These are phyloP conservation scores for Limnephilus marmoratus DNA, from an alignment of 2,888 invertebrate species.

Conservation along the genomic window DNA sequence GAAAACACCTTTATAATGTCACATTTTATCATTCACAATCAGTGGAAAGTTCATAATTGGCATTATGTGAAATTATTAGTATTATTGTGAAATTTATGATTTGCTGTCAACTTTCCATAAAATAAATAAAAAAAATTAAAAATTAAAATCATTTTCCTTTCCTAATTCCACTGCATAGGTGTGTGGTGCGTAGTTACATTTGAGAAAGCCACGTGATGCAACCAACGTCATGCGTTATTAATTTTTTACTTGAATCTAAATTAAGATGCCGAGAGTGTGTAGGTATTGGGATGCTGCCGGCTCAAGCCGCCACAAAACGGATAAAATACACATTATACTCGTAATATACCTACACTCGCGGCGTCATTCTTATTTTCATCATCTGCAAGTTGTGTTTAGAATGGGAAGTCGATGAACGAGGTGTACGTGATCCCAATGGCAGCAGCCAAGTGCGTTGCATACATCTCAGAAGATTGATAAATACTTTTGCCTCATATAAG, in stretches of 20 bases:
- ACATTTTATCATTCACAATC: no score
- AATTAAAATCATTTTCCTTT: background rate
- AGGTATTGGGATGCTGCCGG: background rate
- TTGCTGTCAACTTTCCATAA: no score
- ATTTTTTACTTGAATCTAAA: background rate
- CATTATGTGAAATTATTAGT: no score
- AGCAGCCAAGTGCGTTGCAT: background rate
- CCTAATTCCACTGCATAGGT: background rate
- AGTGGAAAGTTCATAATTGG: no score
- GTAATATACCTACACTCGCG: background rate
- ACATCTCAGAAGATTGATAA: background rate
- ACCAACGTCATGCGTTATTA: background rate
- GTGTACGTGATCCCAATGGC: conserved; percentile 26
- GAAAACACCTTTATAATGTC: no score
- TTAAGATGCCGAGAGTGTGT: background rate
- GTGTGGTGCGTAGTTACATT: background rate
- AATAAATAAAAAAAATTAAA: no score
- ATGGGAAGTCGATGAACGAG: conserved; percentile 27
- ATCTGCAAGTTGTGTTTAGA: conserved; percentile 4
- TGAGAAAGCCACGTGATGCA: background rate
- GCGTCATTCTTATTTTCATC: conserved; percentile 23
- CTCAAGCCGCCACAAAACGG: background rate
- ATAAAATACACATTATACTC: background rate
- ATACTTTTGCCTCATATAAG: background rate
- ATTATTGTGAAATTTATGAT: no score